These are phyloP conservation scores for Eueremaeus valkanovi DNA, from an alignment of 2,888 invertebrate genomes.

Conservation along the genomic window DNA sequence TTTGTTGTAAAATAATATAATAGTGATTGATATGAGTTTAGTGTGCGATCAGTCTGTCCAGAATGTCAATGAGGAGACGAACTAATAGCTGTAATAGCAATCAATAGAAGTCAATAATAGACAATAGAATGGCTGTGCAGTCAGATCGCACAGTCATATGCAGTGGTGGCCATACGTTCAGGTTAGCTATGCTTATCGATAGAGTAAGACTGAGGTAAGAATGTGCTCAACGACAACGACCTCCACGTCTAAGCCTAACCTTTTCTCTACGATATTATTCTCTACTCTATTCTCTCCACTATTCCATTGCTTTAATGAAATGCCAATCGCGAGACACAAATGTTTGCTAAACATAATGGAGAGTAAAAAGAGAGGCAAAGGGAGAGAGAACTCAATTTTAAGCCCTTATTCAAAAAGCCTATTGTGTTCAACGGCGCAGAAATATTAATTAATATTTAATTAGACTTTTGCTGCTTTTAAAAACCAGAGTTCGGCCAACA, in stretches of 20 bases:
- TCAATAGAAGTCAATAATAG: slow-evolving; percentile 1
- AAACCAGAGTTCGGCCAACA: not conserved
- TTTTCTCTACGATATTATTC: not conserved
- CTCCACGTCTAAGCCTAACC: not conserved
- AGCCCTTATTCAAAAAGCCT: slow-evolving; percentile 18
- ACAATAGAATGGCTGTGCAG: not conserved
- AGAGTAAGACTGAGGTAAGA: not conserved
- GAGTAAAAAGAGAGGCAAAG: not conserved
- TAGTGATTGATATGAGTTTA: slow-evolving; percentile 32
- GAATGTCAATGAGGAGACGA: slow-evolving; percentile 13
- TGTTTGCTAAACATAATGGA: slow-evolving; percentile 16
- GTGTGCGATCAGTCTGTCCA: slow-evolving; percentile 18
- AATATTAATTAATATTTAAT: slow-evolving; percentile 34
- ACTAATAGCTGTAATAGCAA: slow-evolving; percentile 25
- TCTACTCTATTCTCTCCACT: not conserved
- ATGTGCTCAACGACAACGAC: slow-evolving; percentile 13
- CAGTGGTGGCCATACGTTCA: not conserved
- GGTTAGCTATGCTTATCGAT: not conserved
- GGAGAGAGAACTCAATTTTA: slow-evolving; percentile 4
- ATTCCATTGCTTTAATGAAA: slow-evolving; percentile 7
- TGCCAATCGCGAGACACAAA: not conserved
- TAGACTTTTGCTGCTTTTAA: slow-evolving; percentile 33
- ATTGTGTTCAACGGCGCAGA: slow-evolving; percentile 29
- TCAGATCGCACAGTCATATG: not conserved
- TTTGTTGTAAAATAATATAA: slow-evolving; percentile 30